Conservation (phyloP, 2,797 vertebrate genomes). For the Enoplosus armatus region DNA sequence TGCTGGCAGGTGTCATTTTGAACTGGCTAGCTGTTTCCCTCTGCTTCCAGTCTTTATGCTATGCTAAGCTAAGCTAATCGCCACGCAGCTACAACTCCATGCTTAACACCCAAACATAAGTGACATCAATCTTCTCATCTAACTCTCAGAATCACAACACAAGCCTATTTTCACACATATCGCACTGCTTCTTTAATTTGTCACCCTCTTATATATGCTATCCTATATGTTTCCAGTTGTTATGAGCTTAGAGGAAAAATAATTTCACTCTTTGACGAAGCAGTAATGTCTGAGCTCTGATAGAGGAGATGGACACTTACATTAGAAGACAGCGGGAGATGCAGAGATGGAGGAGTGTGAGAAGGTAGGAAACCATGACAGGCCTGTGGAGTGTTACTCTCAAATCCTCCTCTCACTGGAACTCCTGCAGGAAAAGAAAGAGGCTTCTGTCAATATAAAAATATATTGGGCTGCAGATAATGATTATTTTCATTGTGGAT, state of each 20-base stretch:
- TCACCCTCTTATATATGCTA: background rate
- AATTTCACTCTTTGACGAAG: background rate
- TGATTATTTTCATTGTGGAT: background rate
- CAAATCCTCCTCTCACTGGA: constrained; percentile 54
- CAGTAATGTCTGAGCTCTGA: background rate
- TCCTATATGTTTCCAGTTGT: background rate
- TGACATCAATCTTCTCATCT: background rate
- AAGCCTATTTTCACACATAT: background rate
- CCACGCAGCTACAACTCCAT: background rate
- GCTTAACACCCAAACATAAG: background rate
- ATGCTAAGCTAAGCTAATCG: background rate
- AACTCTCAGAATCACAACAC: background rate
- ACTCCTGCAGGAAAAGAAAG: constrained; percentile 47
- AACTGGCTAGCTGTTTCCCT: background rate
- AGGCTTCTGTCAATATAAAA: constrained; percentile 10
- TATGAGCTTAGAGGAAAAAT: background rate
- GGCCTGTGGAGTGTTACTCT: constrained; percentile 58
- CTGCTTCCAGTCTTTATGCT: background rate
- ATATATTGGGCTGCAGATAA: background rate
- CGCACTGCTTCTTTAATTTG: background rate
- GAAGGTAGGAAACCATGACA: constrained; percentile 64
- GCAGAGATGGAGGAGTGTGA: constrained; percentile 54
- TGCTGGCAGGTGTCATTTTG: background rate
- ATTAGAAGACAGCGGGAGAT: constrained; percentile 77
- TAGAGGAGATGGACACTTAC: constrained; percentile 56